These are phyloP conservation scores for Idaea straminata DNA, from an alignment of 2,888 invertebrate species.

Conservation along the genomic window DNA sequence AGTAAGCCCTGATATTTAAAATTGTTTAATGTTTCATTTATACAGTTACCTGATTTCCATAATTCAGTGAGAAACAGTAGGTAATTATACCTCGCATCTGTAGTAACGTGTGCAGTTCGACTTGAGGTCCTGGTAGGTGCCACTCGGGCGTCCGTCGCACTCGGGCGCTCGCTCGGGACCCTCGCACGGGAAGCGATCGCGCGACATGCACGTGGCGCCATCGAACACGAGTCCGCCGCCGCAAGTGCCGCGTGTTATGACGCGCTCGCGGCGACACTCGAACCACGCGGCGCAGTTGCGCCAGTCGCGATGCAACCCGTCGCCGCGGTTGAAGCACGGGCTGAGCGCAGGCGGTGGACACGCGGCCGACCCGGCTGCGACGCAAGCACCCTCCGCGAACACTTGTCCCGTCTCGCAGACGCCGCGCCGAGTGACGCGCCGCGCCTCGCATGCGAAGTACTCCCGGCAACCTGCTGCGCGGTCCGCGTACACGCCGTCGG, in stretches of 20 bases:
- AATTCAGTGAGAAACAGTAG: not conserved
- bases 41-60: too few relatives aligned
- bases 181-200: slow-evolving; percentile 60
- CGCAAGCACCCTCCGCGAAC: slow-evolving; percentile 77
- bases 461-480: slow-evolving; percentile 76
- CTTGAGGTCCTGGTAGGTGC: slow-evolving; percentile 76
- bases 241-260: slow-evolving; percentile 69
- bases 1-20: slow-evolving; percentile 37
- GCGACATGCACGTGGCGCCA: slow-evolving; percentile 56
- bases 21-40: not conserved
- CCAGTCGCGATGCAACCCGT: slow-evolving; percentile 71
- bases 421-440: slow-evolving; percentile 74
- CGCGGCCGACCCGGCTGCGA: slow-evolving; percentile 56
- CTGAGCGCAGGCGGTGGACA: slow-evolving; percentile 72
- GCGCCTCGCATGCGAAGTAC: slow-evolving; percentile 79
- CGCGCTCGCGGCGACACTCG: slow-evolving; percentile 70
- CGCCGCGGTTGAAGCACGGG: slow-evolving; percentile 67
- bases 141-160: slow-evolving; percentile 74
- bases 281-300: slow-evolving; percentile 73
- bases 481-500: slow-evolving; percentile 80
- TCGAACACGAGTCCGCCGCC: slow-evolving; percentile 71
- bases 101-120: slow-evolving; percentile 77
- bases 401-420: slow-evolving; percentile 76
- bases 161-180: slow-evolving; percentile 62
- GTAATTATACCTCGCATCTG: slow-evolving; percentile 54